phyloP scores from a whole-genome alignment of 2,113 vertebrate species.

The Crypturellus undulatus region DNA sequence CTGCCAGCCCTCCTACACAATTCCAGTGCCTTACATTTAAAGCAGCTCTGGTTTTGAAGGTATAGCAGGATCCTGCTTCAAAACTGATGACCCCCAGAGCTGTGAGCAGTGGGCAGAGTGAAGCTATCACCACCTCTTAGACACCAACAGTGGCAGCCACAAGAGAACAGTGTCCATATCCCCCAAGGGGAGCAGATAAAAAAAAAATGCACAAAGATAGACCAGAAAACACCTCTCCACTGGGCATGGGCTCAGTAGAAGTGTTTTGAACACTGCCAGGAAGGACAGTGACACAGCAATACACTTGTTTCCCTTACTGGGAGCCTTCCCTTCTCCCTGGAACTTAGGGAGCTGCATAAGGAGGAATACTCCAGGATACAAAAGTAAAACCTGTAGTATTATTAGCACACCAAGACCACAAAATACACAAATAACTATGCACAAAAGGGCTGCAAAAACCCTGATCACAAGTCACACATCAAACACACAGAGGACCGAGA shows the following conservation, averaged over 20 bases:
- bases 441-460: neutral
- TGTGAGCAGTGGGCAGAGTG: fast-evolving
- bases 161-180: neutral
- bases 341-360: neutral
- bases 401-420: neutral
- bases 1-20: too few species aligned
- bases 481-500: neutral
- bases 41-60: neutral
- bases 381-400: neutral
- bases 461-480: neutral
- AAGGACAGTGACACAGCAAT: neutral
- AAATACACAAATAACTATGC: neutral
- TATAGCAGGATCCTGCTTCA: neutral
- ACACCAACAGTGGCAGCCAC: neutral
- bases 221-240: neutral
- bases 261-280: neutral
- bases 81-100: neutral
- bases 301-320: neutral
- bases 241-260: fast-evolving
- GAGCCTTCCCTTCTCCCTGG: neutral
- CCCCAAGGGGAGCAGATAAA: neutral
- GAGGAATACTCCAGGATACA: neutral
- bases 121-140: neutral
- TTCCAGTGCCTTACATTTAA: neutral
- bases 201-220: neutral